These are phyloP conservation scores for Hemicrepidius hirtus DNA, from an alignment of 2,888 invertebrate species.

Conservation along the genomic window DNA sequence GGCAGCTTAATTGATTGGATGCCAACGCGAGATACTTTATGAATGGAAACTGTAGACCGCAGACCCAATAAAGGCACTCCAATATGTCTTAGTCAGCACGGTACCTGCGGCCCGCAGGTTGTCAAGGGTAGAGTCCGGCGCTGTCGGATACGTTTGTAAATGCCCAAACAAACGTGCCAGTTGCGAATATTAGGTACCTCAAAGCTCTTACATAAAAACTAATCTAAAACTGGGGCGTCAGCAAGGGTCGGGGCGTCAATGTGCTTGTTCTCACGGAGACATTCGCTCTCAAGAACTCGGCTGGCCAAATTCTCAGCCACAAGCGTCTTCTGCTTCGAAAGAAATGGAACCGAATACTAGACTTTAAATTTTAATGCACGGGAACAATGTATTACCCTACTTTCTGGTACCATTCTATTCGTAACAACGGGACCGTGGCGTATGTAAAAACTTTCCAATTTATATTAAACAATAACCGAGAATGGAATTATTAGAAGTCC, in stretches of 20 bases:
- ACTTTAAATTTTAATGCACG: constrained; percentile 41
- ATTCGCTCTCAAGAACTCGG: constrained; percentile 45
- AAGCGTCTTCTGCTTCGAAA: constrained; percentile 40
- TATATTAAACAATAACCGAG: neutral
- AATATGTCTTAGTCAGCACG: constrained; percentile 62
- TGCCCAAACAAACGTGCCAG: constrained; percentile 34
- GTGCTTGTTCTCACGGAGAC: constrained; percentile 52
- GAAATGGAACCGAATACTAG: constrained; percentile 42
- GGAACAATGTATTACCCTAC: constrained; percentile 4
- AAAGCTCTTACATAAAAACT: constrained; percentile 47
- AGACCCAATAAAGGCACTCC: constrained; percentile 62
- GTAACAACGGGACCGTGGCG: neutral
- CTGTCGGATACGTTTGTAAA: constrained; percentile 32
- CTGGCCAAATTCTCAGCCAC: constrained; percentile 51
- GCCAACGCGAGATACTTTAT: constrained; percentile 61
- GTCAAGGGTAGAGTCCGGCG: constrained; percentile 38
- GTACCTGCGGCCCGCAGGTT: constrained; percentile 54
- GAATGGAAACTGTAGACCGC: constrained; percentile 61
- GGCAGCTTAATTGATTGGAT: constrained; percentile 61
- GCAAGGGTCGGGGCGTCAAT: constrained; percentile 47
- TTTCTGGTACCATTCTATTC: constrained; percentile 1
- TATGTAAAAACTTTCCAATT: neutral
- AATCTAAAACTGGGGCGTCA: constrained; percentile 50
- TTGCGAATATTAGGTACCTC: constrained; percentile 41
- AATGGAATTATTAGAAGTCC: neutral